A percentile compares a stretch with the other conserved stretches of the same genome.
Evolutionary conservation across 2,113 vertebrate species (phyloP).

Genomic region (Macaca mulatta): DNA sequence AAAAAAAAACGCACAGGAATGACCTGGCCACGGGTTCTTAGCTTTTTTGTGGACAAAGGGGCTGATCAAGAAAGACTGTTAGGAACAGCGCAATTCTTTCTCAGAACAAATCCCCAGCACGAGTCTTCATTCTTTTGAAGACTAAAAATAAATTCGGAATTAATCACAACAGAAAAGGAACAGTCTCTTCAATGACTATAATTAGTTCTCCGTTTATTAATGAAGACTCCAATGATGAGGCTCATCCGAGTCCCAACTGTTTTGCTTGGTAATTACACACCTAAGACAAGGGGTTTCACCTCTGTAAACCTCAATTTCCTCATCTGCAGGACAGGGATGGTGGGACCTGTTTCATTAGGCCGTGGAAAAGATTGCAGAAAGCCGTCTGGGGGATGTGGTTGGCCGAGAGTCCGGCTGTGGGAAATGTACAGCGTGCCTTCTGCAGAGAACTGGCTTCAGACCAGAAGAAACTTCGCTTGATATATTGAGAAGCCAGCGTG

Average conservation of each 20-base stretch:
- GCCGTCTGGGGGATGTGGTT: rapidly evolving
- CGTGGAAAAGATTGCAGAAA: neutral
- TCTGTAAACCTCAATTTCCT: neutral
- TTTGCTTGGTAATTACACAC: slow-evolving; percentile 62
- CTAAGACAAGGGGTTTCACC: neutral
- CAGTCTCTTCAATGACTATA: slow-evolving; percentile 72
- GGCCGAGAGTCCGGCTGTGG: neutral
- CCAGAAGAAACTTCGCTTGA: neutral
- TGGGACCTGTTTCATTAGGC: neutral
- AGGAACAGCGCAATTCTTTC: slow-evolving; percentile 10
- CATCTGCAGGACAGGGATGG: neutral
- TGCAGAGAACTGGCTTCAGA: neutral
- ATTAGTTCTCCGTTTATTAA: slow-evolving; percentile 72
- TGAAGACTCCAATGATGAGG: slow-evolving; percentile 57
- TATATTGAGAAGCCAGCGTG: neutral
- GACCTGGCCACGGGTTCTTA: neutral
- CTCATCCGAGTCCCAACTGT: slow-evolving; percentile 29
- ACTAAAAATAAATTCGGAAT: slow-evolving; percentile 76
- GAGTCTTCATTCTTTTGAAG: slow-evolving; percentile 58
- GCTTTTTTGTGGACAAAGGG: neutral
- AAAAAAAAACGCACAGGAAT: neutral
- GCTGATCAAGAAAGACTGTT: neutral
- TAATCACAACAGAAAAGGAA: slow-evolving; percentile 74
- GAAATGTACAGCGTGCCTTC: no score
- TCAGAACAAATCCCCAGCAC: slow-evolving; percentile 37